phyloP scores from a whole-genome alignment of 2,113 vertebrate species.

The Bos taurus region ARS-UCD2.0 NC_037332.1:25323001-25323500 shows the following conservation, averaged over 20 bases:
- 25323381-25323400: rapidly evolving
- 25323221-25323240: not conserved
- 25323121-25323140: not conserved
- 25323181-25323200: not conserved
- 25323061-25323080: not conserved
- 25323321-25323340: not conserved
- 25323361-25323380: not conserved
- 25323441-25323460: not conserved
- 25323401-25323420: not conserved
- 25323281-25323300: not conserved
- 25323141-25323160: rapidly evolving
- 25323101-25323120: not conserved
- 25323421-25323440: not conserved
- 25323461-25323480: not conserved
- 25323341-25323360: not conserved
- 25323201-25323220: not conserved
- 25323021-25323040: rapidly evolving
- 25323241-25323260: not conserved
- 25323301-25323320: not conserved
- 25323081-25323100: not conserved
- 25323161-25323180: not conserved
- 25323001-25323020: not conserved
- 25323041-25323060: not conserved
- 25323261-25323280: not conserved
- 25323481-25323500: not conserved